A percentile compares a stretch with the other conserved stretches of the same genome.
Evolutionary conservation across 1,140 invertebrate genomes (phyloP).

Genomic region (Lepeophtheirus salmonis): DNA sequence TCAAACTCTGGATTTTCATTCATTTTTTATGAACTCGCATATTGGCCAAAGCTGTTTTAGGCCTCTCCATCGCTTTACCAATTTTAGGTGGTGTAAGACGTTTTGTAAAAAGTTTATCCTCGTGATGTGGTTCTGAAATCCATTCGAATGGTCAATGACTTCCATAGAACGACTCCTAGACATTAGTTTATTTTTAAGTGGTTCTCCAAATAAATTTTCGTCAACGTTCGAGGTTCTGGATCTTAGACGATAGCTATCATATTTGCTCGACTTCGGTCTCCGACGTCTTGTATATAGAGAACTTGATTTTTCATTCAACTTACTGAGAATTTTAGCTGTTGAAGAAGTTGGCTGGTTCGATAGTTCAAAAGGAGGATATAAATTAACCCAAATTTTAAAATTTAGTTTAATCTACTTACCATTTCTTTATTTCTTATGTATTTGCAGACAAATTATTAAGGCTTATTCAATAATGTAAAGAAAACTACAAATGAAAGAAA

Average conservation of each 20-base stretch:
- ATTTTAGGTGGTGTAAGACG: not conserved
- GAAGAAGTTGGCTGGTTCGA: constrained; percentile 18
- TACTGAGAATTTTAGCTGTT: constrained; percentile 14
- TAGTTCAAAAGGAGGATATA: constrained; percentile 8
- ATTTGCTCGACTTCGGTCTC: not conserved
- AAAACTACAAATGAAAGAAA: not conserved
- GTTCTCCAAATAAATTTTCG: constrained; percentile 9
- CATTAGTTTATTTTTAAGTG: constrained; percentile 4
- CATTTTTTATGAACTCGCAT: not conserved
- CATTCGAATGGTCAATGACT: not conserved
- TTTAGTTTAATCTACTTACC: not conserved
- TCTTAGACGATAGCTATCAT: constrained; percentile 15
- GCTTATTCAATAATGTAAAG: not conserved
- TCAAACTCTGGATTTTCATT: not conserved
- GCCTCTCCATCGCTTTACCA: not conserved
- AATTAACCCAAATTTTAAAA: not conserved
- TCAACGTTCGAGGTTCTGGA: constrained; percentile 19
- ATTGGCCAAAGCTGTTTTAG: not conserved
- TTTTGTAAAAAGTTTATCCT: not conserved
- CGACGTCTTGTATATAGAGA: constrained; percentile 14
- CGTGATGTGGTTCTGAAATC: too few relatives aligned
- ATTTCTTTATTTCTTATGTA: constrained; percentile 15
- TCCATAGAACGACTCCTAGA: not conserved
- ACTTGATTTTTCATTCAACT: constrained; percentile 13
- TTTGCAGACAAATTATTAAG: not conserved